These are phyloP conservation scores for Taeniopygia guttata DNA, from an alignment of 2,797 vertebrate species.

Conservation along the genomic window DNA sequence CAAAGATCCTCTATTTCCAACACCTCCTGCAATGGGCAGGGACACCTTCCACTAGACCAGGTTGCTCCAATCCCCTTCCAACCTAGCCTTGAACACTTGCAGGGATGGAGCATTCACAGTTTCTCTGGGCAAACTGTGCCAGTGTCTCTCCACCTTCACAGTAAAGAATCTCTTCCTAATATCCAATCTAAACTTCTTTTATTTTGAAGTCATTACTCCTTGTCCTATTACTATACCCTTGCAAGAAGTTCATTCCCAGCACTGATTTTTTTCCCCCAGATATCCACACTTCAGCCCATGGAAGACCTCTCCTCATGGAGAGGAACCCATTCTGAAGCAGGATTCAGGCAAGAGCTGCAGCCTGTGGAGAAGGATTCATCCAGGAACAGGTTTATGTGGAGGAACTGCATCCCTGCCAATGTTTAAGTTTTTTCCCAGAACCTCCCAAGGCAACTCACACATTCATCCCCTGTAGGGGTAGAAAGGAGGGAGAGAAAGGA, in stretches of 20 bases:
- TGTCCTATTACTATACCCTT: not conserved
- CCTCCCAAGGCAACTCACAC: not conserved
- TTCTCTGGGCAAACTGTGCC: not conserved
- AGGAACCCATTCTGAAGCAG: not conserved
- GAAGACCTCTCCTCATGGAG: not conserved
- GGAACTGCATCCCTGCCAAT: not conserved
- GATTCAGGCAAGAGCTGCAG: not conserved
- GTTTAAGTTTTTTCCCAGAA: not conserved
- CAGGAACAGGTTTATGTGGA: not conserved
- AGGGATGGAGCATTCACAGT: not conserved
- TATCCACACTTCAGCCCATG: no score
- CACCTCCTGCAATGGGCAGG: not conserved
- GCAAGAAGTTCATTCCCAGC: not conserved
- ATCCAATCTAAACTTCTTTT: not conserved
- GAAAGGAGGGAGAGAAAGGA: not conserved
- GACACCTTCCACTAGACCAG: not conserved
- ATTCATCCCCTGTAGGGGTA: not conserved
- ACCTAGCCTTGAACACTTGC: not conserved
- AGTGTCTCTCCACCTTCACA: not conserved
- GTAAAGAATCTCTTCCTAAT: not conserved
- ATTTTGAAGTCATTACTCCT: not conserved
- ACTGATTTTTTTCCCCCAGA: accelerated
- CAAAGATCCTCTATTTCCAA: not conserved
- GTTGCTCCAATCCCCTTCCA: not conserved
- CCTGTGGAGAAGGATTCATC: accelerated